Evolutionary conservation across 1,140 invertebrate species (phyloP).

Genomic region (Anastrepha ludens): DNA sequence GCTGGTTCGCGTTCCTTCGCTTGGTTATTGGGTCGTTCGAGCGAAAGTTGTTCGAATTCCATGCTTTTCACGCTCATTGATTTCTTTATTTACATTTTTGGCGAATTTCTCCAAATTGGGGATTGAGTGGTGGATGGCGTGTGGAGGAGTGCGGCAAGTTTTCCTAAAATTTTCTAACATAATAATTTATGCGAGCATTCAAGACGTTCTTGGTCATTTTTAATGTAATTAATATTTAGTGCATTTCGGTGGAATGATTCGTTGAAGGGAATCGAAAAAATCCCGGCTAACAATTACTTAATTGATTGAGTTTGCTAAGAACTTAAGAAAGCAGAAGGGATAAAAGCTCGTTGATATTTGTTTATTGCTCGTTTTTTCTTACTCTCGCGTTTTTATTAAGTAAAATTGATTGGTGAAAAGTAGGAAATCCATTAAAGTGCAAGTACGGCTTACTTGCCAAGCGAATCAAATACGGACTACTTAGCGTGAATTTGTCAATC

Average conservation of each 20-base stretch:
- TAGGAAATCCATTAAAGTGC: too few species aligned
- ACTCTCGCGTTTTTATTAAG: too few species aligned
- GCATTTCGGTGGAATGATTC: conserved; percentile 12
- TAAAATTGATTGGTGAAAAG: too few species aligned
- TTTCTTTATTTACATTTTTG: conserved; percentile 33
- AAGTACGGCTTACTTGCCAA: too few species aligned
- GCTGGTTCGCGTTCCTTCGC: neutral
- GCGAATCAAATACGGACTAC: too few species aligned
- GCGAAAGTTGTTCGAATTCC: conserved; percentile 47
- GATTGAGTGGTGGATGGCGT: neutral
- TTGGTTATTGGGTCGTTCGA: neutral
- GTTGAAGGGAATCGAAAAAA: neutral
- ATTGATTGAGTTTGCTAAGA: conserved; percentile 35
- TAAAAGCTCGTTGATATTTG: neutral
- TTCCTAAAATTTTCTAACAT: neutral
- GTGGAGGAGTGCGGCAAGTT: neutral
- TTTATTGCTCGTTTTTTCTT: too few species aligned
- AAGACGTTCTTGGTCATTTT: neutral
- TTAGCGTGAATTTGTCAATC: too few species aligned
- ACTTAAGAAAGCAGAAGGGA: neutral
- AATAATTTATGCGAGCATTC: neutral
- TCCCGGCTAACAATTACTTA: neutral
- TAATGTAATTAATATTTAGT: conserved; percentile 47
- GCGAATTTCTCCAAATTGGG: neutral
- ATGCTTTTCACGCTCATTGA: conserved; percentile 34